Percentiles rank a stretch among this genome's conserved stretches.
phyloP scores from a whole-genome alignment of 1,140 invertebrate genomes.

The Drosophila tropicalis region DNA sequence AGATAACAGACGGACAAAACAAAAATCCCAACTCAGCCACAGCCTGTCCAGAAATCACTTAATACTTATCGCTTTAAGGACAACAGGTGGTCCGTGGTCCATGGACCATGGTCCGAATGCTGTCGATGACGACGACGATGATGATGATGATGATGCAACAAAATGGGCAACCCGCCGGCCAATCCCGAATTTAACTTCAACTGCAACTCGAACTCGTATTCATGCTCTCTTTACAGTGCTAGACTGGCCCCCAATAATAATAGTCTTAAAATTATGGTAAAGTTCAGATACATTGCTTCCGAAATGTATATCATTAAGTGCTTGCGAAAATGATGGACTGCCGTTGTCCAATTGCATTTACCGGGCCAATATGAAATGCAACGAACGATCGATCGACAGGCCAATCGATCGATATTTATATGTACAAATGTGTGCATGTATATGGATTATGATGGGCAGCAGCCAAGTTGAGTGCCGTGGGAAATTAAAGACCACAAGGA shows the following conservation, averaged over 20 bases:
- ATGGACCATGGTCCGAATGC: constrained; percentile 12
- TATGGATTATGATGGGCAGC: constrained; percentile 34
- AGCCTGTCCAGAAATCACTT: constrained; percentile 57
- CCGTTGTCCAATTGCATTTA: constrained; percentile 62
- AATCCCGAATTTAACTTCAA: constrained; percentile 20
- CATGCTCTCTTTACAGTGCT: constrained; percentile 8
- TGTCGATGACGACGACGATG: constrained; percentile 22
- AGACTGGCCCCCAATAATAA: constrained; percentile 48
- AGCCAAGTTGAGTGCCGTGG: constrained; percentile 52
- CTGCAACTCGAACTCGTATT: constrained; percentile 22
- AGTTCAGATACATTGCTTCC: constrained; percentile 77
- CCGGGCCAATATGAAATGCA: constrained; percentile 23
- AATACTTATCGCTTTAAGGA: constrained; percentile 75
- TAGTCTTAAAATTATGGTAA: constrained; percentile 74
- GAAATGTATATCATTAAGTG: constrained; percentile 78
- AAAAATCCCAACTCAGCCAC: constrained; percentile 3
- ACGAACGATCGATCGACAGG: background rate
- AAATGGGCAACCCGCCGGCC: constrained; percentile 39
- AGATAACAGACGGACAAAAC: background rate
- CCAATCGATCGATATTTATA: background rate
- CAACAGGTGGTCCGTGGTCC: constrained; percentile 65
- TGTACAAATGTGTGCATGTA: constrained; percentile 2
- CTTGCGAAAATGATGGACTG: constrained; percentile 74
- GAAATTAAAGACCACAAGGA: constrained; percentile 51
- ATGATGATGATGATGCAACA: constrained; percentile 41